Percentiles rank a stretch among this genome's conserved stretches.
Evolutionary conservation across 1,140 invertebrate species (phyloP).

Genomic region (Temnothorax curvispinosus): DNA sequence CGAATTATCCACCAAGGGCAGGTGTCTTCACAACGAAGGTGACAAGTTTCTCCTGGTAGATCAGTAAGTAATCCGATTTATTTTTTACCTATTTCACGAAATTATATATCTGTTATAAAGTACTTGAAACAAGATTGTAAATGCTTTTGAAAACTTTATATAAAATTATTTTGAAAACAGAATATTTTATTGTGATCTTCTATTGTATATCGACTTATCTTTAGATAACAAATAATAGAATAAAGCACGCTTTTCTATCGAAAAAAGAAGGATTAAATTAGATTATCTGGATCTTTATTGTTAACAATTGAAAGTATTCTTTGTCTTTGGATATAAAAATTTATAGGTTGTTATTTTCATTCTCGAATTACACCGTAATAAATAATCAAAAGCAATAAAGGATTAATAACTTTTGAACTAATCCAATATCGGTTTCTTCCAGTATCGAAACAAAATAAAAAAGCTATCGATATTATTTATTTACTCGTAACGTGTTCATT

Average conservation of each 20-base stretch:
- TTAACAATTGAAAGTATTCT: neutral
- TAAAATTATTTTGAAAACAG: neutral
- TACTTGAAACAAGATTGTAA: neutral
- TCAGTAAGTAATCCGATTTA: slow-evolving; percentile 89
- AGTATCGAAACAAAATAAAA: slow-evolving; percentile 14
- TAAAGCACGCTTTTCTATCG: neutral
- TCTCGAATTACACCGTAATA: neutral
- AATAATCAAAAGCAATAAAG: slow-evolving; percentile 28
- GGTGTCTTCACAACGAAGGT: slow-evolving; percentile 91
- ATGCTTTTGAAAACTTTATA: too few species aligned
- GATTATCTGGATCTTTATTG: neutral
- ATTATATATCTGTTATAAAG: neutral
- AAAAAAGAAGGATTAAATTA: neutral
- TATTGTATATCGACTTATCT: neutral
- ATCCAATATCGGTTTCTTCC: slow-evolving; percentile 23
- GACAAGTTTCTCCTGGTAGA: slow-evolving; percentile 94
- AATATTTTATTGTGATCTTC: neutral
- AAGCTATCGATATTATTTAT: slow-evolving; percentile 11
- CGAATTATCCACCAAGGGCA: slow-evolving; percentile 92
- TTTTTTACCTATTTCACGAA: neutral
- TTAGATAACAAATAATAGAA: neutral
- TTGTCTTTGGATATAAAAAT: neutral
- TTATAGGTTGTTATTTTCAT: neutral
- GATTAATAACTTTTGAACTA: neutral
- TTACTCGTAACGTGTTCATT: slow-evolving; percentile 38